Evolutionary conservation across 2,797 vertebrate species (phyloP), one percentile per base, ranked within the genome.

Genomic region (Lacerta agilis): DNA sequence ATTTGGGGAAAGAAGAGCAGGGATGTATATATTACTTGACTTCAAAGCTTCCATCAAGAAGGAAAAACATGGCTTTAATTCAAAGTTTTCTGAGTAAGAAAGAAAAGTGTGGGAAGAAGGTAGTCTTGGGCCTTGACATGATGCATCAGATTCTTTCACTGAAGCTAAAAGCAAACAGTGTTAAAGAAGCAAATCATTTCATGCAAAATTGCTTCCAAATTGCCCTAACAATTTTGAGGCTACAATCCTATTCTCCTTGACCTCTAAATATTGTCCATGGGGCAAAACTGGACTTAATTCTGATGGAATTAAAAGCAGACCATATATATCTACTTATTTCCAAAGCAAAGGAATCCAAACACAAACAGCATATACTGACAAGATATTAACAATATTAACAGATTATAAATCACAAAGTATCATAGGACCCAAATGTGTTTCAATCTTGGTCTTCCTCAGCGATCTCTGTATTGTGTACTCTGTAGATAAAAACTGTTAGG

Each of bases 1-100:
- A 38, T 36, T 82, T 88, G 82, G 61, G 18, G 82, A 92, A 87
- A 77, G 10, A n/a, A 33, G 33, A 1, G 75, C 20, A 49, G 79
- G 25, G 5, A 79, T 58, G 58, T 17, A 20, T 36, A 82, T 33
- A 75, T 13, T 76, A 18, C 71, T 11, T 41, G 45, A 91, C 87
- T 90, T 91, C 20, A 89, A 85, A 87, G 86, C 29, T 86, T 67
- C 69, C 79, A 15, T 85, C 81, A 79, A 85, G 11, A 66, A 72
- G 29, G 23, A 41, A 33, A 88, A 91, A 87, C 1, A 77, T 89
- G 8, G 20, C 27, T 73, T 73, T 43, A 89, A 83, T 38, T 89
- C 29, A 69, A 82, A 90, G 25, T n/a, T 4, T 1, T 45, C 0
- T 8, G 67, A 8, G 33, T 88, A 91, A 69, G 55, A 15, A 72